Evolutionary conservation across 2,797 vertebrate genomes (phyloP).

Genomic region (Smutsia gigantea): DNA sequence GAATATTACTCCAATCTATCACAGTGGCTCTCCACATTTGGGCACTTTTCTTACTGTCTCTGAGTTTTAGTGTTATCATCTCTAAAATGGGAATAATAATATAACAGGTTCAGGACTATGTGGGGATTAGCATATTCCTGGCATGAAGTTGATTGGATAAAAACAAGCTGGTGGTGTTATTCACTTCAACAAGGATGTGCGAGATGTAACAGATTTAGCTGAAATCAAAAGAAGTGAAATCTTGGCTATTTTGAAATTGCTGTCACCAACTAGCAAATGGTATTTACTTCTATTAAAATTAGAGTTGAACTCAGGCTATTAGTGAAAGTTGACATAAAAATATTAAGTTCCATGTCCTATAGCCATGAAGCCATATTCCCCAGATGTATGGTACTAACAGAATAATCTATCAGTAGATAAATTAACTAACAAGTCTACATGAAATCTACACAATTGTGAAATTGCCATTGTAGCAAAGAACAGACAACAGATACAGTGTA

Average conservation of each 20-base stretch:
- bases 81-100: not conserved
- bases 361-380: not conserved
- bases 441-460: constrained; percentile 31
- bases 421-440: not conserved
- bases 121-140: not conserved
- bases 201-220: not conserved
- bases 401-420: not conserved
- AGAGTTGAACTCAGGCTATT: not conserved
- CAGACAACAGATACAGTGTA: not conserved
- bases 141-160: not conserved
- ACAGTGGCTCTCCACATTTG: not conserved
- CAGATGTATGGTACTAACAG: not conserved
- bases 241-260: constrained; percentile 10
- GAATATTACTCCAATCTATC: not conserved
- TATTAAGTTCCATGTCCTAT: not conserved
- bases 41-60: not conserved
- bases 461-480: not conserved
- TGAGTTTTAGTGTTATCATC: not conserved
- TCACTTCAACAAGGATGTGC: not conserved
- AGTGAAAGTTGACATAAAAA: constrained; percentile 33
- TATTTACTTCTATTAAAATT: constrained; percentile 40
- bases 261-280: not conserved
- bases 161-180: not conserved
- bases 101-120: not conserved
- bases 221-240: not conserved